A percentile compares a stretch with the other conserved stretches of the same genome.
Conservation (phyloP, 2,113 vertebrate genomes). For the Epinephelus fuscoguttatus region DNA sequence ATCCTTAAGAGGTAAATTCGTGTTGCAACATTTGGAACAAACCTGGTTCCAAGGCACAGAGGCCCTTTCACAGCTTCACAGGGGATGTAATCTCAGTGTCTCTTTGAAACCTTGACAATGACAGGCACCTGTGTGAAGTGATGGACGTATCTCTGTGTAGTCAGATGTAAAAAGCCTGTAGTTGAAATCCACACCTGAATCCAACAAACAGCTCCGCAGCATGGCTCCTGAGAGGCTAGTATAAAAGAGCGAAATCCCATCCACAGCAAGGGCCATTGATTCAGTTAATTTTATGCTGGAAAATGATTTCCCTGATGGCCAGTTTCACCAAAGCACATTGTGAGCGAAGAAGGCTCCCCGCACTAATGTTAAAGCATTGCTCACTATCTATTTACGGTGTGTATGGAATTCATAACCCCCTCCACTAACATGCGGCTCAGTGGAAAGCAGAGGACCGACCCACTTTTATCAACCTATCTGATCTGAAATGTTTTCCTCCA, state of each 20-base stretch:
- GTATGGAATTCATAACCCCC: slow-evolving; percentile 69
- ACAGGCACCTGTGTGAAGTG: slow-evolving; percentile 62
- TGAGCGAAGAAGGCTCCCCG: slow-evolving; percentile 69
- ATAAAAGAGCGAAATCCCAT: slow-evolving; percentile 75
- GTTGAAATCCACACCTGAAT: slow-evolving; percentile 72
- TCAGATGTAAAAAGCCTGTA: slow-evolving; percentile 55
- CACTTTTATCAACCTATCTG: slow-evolving; percentile 41
- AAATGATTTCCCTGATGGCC: slow-evolving; percentile 85
- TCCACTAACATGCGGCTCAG: slow-evolving; percentile 39
- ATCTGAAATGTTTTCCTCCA: slow-evolving; percentile 11
- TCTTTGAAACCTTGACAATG: slow-evolving; percentile 66
- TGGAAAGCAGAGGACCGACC: slow-evolving; percentile 14
- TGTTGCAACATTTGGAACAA: slow-evolving; percentile 51
- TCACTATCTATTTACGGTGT: slow-evolving; percentile 73
- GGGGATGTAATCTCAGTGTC: slow-evolving; percentile 55
- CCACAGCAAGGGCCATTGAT: slow-evolving; percentile 81
- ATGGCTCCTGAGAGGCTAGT: slow-evolving; percentile 71
- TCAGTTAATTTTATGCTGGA: slow-evolving; percentile 85
- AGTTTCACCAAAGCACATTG: slow-evolving; percentile 74
- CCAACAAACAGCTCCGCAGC: slow-evolving; percentile 56
- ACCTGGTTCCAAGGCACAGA: slow-evolving; percentile 39
- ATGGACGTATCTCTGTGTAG: slow-evolving; percentile 65
- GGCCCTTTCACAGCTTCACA: slow-evolving; percentile 54
- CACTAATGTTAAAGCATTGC: slow-evolving; percentile 76
- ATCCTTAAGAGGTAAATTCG: slow-evolving; percentile 54